A percentile compares a stretch with the other conserved stretches of the same genome.
These are phyloP conservation scores for Cryptomyrus ogoouensis DNA, from an alignment of 2,113 vertebrate genomes.

Conservation along the genomic window DNA sequence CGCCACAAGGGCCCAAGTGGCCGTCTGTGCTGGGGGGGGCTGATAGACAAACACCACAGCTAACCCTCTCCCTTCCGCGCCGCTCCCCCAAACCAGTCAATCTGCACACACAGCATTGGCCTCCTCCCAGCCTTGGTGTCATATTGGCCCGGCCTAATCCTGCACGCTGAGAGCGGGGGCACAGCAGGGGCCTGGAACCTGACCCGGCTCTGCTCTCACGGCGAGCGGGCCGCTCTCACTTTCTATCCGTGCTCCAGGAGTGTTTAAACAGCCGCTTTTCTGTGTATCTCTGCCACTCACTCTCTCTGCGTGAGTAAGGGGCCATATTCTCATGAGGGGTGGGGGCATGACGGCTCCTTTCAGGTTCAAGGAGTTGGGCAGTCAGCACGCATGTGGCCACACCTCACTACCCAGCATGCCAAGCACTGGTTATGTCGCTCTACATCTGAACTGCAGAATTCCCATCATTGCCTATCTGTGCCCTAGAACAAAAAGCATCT, in stretches of 20 bases:
- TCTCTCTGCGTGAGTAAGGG: neutral
- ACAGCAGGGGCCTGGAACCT: neutral
- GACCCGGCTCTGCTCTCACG: neutral
- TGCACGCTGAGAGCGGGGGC: neutral
- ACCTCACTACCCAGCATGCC: neutral
- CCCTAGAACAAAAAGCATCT: neutral
- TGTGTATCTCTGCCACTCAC: neutral
- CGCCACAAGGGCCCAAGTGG: neutral
- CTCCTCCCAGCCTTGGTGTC: neutral
- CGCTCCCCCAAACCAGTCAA: neutral
- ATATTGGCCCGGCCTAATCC: slow-evolving; percentile 12
- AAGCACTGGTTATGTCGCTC: neutral
- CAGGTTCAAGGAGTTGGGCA: neutral
- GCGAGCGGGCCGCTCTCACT: neutral
- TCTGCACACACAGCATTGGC: neutral
- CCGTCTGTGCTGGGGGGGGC: neutral
- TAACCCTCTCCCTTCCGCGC: neutral
- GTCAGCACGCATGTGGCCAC: neutral
- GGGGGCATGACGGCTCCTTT: neutral
- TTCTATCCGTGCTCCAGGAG: neutral
- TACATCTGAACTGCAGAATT: neutral
- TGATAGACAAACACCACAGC: neutral
- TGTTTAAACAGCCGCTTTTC: neutral
- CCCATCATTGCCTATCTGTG: neutral
- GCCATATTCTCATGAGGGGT: neutral